phyloP scores from a whole-genome alignment of 2,888 invertebrate species.

The Sialis lutaria region DNA sequence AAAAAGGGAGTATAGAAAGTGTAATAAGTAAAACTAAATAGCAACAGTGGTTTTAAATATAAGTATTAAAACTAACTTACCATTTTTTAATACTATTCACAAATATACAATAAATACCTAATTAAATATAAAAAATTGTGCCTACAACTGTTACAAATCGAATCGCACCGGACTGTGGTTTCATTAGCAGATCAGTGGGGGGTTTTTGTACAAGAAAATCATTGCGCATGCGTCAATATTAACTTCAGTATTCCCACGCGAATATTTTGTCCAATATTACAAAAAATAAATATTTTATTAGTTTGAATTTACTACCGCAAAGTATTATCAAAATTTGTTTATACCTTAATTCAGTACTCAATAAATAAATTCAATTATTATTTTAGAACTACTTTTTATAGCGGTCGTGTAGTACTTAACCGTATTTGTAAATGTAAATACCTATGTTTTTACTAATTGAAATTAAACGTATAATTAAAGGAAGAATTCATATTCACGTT shows the following conservation, averaged over 20 bases:
- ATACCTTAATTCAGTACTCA: too few relatives aligned
- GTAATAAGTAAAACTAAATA: too few relatives aligned
- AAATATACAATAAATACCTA: conserved; percentile 3
- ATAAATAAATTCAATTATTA: too few relatives aligned
- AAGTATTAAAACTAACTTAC: neutral
- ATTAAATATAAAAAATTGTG: neutral
- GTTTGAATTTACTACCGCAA: too few relatives aligned
- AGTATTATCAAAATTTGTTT: too few relatives aligned
- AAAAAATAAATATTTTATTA: neutral
- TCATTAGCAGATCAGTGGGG: conserved; percentile 4
- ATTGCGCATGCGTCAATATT: conserved; percentile 18
- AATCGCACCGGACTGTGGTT: conserved; percentile 1
- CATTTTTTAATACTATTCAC: conserved; percentile 4
- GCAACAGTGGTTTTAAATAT: too few relatives aligned
- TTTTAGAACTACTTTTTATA: too few relatives aligned
- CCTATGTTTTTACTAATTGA: too few relatives aligned
- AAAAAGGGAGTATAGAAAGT: conserved; percentile 2
- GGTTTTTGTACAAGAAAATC: neutral
- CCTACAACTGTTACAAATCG: neutral
- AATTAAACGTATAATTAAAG: too few relatives aligned
- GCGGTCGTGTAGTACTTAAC: too few relatives aligned
- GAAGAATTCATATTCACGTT: too few relatives aligned
- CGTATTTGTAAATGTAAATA: too few relatives aligned
- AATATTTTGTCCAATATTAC: conserved; percentile 31
- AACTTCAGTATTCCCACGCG: conserved; percentile 11